Conservation (phyloP, 2,888 invertebrate genomes). For the Scelioninae gen. 1 region DNA sequence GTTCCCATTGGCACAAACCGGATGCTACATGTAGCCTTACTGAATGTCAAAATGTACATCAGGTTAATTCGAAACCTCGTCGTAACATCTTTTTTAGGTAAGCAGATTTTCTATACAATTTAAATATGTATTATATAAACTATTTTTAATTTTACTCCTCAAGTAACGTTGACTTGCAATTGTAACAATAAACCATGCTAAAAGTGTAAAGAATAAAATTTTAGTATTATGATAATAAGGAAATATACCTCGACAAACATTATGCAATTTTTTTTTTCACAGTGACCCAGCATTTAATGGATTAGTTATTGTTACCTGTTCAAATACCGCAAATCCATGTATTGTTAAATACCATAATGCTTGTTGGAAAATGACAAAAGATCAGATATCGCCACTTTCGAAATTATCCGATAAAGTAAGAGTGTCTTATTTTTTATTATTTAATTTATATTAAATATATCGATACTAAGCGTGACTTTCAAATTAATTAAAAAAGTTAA, state of each 20-base stretch:
- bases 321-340: constrained; percentile 73
- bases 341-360: constrained; percentile 74
- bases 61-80: constrained; percentile 68
- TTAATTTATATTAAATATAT: too few species aligned
- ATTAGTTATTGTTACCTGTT: constrained; percentile 75
- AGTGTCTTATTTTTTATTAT: too few species aligned
- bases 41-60: constrained; percentile 72
- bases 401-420: constrained; percentile 77
- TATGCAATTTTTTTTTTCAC: neutral
- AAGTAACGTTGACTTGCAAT: too few species aligned
- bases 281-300: constrained; percentile 78
- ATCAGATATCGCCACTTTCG: constrained; percentile 64
- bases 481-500: too few species aligned
- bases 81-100: constrained; percentile 76
- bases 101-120: neutral
- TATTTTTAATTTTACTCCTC: too few species aligned
- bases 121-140: neutral
- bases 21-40: constrained; percentile 75
- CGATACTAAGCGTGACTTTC: too few species aligned
- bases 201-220: too few species aligned
- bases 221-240: too few species aligned
- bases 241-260: too few species aligned
- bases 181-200: too few species aligned
- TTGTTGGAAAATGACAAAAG: constrained; percentile 78
- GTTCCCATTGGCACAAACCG: constrained; percentile 74